Evolutionary conservation across 2,797 vertebrate species (phyloP), one percentile per base, ranked within the genome.

Genomic region (Galago senegalensis): DNA sequence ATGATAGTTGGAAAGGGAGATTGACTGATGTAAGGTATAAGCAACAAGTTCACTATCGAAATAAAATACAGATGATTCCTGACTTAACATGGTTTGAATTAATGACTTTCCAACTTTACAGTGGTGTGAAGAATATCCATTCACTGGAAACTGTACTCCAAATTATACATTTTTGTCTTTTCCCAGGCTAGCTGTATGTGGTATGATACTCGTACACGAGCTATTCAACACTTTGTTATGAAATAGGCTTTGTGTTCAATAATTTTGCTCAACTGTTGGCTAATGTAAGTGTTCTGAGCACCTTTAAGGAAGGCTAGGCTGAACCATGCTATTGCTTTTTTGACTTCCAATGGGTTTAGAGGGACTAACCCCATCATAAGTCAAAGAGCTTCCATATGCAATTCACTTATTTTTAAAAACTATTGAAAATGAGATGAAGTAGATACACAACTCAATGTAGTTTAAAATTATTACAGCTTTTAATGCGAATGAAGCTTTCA

Each of bases 381-480:
- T 80, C n/a, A 80, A 27, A 21, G 2, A 37, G 21, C 21, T 25
- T 58, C 77, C 8, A 7, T 17, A 40, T 23, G 37, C 23, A 14
- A 11, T 60, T 60, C 58, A 25, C 21, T 6, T n/a, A 25, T 27
- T 60, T 65, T 46, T 60, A 53, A 46, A 37, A 61, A 67, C 65
- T 87, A 20, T 86, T 60, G 89, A 94, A 67, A 92, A 31, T 31
- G 60, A 95, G 20, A 9, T 72, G 79, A 83, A 83, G 80, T 60
- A 69, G 90, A 93, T 85, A 61, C 25, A n/a, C 73, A 9, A 89
- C 27, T 16, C 7, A 43, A 73, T 31, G 43, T 69, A 56, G 69
- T 86, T 80, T 84, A n/a, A 83, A 93, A 91, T 84, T 89, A 67
- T 53, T 53, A 58, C 6, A 84, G 7, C 53, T 87, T 89, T 95